Conservation (phyloP, 2,797 vertebrate species). For the Peromyscus melanophrys region DNA sequence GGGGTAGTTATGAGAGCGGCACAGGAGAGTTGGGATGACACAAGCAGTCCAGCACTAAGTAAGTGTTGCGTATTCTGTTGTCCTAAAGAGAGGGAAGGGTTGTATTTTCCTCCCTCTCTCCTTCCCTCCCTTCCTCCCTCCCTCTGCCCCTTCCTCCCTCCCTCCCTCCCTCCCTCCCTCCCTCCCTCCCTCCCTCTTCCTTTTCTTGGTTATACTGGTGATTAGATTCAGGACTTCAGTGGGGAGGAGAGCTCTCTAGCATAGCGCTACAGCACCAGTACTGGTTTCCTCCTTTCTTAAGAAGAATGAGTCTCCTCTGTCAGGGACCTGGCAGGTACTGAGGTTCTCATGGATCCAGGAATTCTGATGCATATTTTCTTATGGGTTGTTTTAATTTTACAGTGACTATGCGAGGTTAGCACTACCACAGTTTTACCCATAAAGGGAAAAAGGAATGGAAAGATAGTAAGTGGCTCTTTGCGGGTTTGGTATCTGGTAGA, state of each 20-base stretch:
- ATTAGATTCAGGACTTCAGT: background rate
- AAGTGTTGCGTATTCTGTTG: background rate
- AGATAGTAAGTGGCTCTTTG: background rate
- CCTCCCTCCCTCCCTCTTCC: accelerated
- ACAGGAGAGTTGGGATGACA: background rate
- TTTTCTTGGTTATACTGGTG: background rate
- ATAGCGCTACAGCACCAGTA: background rate
- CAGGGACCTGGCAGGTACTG: background rate
- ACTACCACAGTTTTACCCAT: background rate
- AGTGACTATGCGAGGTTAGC: background rate
- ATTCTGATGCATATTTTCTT: background rate
- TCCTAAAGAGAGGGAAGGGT: too few species aligned
- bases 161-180: too few species aligned
- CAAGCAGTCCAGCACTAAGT: background rate
- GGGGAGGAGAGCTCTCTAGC: background rate
- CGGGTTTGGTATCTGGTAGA: background rate
- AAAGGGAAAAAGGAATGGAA: background rate
- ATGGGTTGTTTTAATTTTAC: background rate
- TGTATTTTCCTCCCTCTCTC: background rate
- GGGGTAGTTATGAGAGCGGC: background rate
- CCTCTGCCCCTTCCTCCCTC: background rate
- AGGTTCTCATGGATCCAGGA: background rate
- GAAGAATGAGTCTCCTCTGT: background rate
- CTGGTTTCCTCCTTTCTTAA: background rate
- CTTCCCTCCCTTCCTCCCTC: background rate